phyloP scores from a whole-genome alignment of 2,113 vertebrate genomes.

The Anolis carolinensis region DNA sequence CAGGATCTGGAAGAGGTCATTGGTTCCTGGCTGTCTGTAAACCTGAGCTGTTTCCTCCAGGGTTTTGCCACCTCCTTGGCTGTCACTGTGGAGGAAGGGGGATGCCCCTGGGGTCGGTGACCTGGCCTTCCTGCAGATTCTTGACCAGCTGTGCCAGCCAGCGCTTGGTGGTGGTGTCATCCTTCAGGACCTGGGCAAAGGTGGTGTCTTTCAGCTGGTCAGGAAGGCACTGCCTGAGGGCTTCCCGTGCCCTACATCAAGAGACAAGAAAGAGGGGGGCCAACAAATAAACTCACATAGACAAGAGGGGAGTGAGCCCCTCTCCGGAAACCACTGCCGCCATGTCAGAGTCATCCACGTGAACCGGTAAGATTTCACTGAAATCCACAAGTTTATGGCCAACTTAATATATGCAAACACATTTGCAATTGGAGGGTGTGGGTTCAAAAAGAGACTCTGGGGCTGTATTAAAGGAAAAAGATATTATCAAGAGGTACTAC shows the following conservation, averaged over 20 bases:
- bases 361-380: not conserved
- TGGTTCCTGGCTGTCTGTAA: constrained; percentile 74
- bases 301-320: constrained; percentile 61
- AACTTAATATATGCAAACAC: not conserved
- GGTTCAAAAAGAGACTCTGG: not conserved
- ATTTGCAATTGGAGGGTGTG: not conserved
- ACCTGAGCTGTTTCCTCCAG: constrained; percentile 77
- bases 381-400: not conserved
- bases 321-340: constrained; percentile 25
- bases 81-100: constrained; percentile 92
- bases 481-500: not conserved
- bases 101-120: constrained; percentile 94
- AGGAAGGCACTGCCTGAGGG: constrained; percentile 96
- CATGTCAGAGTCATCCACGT: fast-evolving
- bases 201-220: constrained; percentile 99
- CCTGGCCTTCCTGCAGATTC: constrained; percentile 97
- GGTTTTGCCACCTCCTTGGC: constrained; percentile 50
- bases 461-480: not conserved
- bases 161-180: constrained; percentile 98
- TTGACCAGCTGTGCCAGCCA: constrained; percentile 98
- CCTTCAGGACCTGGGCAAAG: constrained; percentile 97
- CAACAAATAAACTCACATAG: constrained; percentile 79
- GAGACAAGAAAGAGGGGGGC: constrained; percentile 72
- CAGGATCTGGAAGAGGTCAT: constrained; percentile 69
- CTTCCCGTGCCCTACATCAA: constrained; percentile 92